Conservation (phyloP, 2,888 invertebrate genomes). For the Drosophila greeni region DNA sequence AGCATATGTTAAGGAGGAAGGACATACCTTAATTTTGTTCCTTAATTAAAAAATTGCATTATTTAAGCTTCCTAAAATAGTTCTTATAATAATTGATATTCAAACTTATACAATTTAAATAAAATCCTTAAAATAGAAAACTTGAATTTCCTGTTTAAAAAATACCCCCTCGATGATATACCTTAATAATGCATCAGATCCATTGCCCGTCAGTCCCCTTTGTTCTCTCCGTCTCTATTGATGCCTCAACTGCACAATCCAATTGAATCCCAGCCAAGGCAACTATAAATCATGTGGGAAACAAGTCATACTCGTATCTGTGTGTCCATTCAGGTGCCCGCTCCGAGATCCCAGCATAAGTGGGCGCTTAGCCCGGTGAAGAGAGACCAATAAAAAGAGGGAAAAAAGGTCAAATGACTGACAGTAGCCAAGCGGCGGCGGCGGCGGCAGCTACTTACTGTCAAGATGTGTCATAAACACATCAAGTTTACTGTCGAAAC, state of each 20-base stretch:
- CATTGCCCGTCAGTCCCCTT: not conserved
- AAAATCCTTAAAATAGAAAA: not conserved
- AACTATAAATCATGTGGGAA: conserved; percentile 42
- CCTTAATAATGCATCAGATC: not conserved
- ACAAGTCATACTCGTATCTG: conserved; percentile 42
- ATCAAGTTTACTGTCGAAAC: conserved; percentile 74
- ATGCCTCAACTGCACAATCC: conserved; percentile 17
- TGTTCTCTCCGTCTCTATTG: conserved; percentile 1
- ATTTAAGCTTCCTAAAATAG: not conserved
- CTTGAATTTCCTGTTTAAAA: not conserved
- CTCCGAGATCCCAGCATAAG: conserved; percentile 47
- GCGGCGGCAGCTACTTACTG: conserved; percentile 65
- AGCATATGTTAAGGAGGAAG: not conserved
- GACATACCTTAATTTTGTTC: too few relatives aligned
- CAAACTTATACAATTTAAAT: not conserved
- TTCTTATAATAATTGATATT: not conserved
- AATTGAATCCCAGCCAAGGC: conserved; percentile 19
- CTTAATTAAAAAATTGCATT: not conserved
- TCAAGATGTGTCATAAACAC: conserved; percentile 75
- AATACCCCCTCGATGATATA: not conserved
- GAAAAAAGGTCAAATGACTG: conserved; percentile 69
- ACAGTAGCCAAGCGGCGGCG: conserved; percentile 59
- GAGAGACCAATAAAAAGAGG: conserved; percentile 41
- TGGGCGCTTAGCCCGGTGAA: conserved; percentile 52
- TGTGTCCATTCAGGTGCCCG: conserved; percentile 29